Conservation (phyloP, 2,113 vertebrate genomes). For the Hippolais icterina region DNA sequence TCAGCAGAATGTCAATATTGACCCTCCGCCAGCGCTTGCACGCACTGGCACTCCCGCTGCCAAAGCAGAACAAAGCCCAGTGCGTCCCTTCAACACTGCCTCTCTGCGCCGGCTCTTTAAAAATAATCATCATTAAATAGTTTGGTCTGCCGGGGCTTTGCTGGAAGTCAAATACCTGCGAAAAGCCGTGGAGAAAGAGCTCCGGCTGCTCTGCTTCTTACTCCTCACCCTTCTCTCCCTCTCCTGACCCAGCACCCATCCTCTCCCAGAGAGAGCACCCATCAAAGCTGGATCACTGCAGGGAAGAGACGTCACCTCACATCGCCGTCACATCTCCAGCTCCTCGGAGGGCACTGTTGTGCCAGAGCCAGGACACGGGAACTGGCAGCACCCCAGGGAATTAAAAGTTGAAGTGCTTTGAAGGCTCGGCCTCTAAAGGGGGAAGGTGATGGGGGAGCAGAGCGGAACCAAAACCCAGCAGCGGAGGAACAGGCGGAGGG, state of each 20-base stretch:
- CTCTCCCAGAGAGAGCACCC: background rate
- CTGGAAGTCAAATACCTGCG: background rate
- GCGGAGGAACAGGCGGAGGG: background rate
- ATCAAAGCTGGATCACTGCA: fast-evolving
- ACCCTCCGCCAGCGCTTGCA: background rate
- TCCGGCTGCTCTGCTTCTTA: background rate
- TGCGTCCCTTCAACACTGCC: background rate
- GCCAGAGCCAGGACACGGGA: background rate
- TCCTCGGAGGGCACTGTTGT: background rate
- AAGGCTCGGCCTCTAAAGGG: background rate
- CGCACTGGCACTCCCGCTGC: background rate
- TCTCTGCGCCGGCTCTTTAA: background rate
- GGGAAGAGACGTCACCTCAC: background rate
- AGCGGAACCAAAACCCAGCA: constrained; percentile 57
- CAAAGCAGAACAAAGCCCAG: background rate
- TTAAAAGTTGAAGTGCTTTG: constrained; percentile 26
- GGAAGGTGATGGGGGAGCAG: background rate
- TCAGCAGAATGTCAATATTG: constrained; percentile 32
- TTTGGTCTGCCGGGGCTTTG: background rate
- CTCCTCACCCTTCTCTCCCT: background rate
- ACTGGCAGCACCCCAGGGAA: background rate
- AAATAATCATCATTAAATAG: background rate
- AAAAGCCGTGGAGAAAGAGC: background rate
- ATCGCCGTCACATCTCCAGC: background rate
- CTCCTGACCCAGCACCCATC: background rate